These are phyloP conservation scores for Nasonia giraulti DNA, from an alignment of 1,140 invertebrate species.

Conservation along the genomic window DNA sequence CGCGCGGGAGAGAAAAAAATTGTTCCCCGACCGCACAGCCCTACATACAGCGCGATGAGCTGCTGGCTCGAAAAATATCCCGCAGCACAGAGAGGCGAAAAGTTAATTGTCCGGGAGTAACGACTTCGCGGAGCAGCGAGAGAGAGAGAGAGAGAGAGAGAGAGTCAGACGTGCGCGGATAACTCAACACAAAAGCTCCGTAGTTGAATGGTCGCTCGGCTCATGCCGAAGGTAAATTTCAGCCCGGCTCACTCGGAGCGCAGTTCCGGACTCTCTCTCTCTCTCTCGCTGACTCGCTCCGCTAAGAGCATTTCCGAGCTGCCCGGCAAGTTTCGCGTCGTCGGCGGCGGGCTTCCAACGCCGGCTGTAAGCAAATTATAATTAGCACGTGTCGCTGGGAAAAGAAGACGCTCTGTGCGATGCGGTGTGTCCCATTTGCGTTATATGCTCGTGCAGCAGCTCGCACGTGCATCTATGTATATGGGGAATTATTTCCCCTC, in stretches of 20 bases:
- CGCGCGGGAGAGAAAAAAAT: background rate
- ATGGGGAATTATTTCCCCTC: background rate
- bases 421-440: background rate
- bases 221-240: constrained; percentile 16
- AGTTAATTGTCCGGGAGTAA: constrained; percentile 4
- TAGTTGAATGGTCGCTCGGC: constrained; percentile 23
- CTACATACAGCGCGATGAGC: background rate
- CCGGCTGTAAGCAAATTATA: constrained; percentile 58
- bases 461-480: background rate
- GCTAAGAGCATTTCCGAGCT: constrained; percentile 15
- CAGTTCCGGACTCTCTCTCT: constrained; percentile 24
- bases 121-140: background rate
- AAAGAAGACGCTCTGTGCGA: background rate
- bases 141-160: too few relatives aligned
- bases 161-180: background rate
- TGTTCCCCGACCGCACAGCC: too few relatives aligned
- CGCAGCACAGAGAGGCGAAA: background rate
- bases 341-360: background rate
- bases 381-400: constrained; percentile 54
- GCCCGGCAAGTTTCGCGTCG: background rate
- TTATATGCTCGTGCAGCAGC: background rate
- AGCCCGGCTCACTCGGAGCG: constrained; percentile 5
- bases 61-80: background rate
- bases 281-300: background rate
- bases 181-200: constrained; percentile 17